Base-by-base conservation (phyloP, 2,888 invertebrate genomes). In the Eilema griseolum region DNA sequence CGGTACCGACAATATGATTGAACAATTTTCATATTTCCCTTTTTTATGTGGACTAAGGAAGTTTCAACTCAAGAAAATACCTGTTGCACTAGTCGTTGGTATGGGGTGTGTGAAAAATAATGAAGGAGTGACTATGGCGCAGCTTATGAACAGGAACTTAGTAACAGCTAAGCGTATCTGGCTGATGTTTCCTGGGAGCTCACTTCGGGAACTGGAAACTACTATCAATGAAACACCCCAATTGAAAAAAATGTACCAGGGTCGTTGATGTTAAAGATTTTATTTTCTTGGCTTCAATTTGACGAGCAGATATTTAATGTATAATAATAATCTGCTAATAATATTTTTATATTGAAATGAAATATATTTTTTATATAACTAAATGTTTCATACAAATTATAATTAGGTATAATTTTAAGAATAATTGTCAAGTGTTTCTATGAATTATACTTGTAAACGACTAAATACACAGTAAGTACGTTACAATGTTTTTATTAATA, bases 11-110 rank as follows among this genome's bases (percentile, higher is more conserved):
- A 89, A 91, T 73, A 88, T 90, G 65, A 84, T 85, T 12, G 85
- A 88, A 0, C 88, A 89, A 28, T 92, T 92, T 70, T 77, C 81
- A 0, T 91, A 77, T 75, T 90, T 83, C 79, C 91, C 91, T 0
- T 76, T 92, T 0, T 31, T 92, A 7, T 91, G 90, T 61, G 89
- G 88, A 2, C 56, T 92, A 23, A 85, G 87, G 26, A 91, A 91
- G 71, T 80, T 87, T 20, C 86, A 89, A 41, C 70, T 89, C 4
- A 86, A 88, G 24, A 91, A 91, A 73, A 84, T 91, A 14, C 86
- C 87, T 0, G 16, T 84, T 0, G 83, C 86, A 12, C 79, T 84
- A 0, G 87, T 90, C 0, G 57, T 88, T 0, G 89, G 90, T 73
- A 88, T 89, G 63, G 90, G 91, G 0, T 87, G 82, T 64, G 87